Evolutionary conservation across 2,797 vertebrate genomes (phyloP), one percentile per base, ranked within the genome.

Genomic region (Picus viridis): DNA sequence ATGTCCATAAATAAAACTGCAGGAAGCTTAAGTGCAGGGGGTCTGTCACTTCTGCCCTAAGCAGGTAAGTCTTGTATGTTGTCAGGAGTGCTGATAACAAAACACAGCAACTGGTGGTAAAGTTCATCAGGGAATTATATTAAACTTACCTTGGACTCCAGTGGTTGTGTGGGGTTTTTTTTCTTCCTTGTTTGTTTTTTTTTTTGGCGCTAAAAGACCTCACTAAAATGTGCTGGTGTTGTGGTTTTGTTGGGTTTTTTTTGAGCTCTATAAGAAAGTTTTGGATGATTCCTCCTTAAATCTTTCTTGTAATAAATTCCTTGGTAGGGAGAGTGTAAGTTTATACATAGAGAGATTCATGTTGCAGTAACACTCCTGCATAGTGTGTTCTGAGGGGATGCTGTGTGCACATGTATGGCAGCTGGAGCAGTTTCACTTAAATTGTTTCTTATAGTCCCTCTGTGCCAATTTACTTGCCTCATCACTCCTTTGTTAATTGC

Each of bases 401-500:
- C 30, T 51, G 27, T 41, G 16, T 29, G 34, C 36, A 16, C 62
- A 15, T 5, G 12, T 81, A 71, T 64, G 79, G 36, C 85, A 88
- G 71, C 41, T 86, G 87, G 68, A 95, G 83, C 39, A 58, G 72
- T 92, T 91, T 89, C 73, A 89, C 77, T 89, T 76, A 78, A 36
- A 59, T 76, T 73, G 64, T 90, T 74, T 88, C 62, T 83, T 89
- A 90, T 62, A 82, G 93, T 89, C 80, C 88, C 90, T 79, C 58
- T 84, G 87, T 94, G 92, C 58, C 89, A 86, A 39, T 91, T 85
- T 78, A 6, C 80, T 89, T 95, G 77, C 85, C 41, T 96, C 74
- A 89, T 93, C 41, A 43, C 65, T 84, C 47, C 39, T 94, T 91
- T 56, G 51, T 90, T 96, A 93, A 92, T 94, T 88, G 32, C 90